Percentiles rank a stretch among this genome's conserved stretches.
phyloP scores from a whole-genome alignment of 2,797 vertebrate species.

The Sebastes matsubarae region DNA sequence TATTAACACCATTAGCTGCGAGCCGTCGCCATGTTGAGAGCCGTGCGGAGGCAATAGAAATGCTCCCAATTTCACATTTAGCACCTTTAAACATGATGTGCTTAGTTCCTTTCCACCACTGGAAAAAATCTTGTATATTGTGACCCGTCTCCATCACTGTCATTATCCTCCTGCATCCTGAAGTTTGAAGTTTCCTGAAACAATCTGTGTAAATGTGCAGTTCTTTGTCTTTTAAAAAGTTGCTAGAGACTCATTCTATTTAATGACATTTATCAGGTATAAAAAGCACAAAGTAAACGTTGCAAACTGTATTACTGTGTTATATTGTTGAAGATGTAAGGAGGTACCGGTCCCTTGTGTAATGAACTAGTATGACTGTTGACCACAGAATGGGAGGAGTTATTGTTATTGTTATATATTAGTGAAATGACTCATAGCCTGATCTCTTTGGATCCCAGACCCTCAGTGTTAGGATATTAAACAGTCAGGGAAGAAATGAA shows the following conservation, averaged over 20 bases:
- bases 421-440: not conserved
- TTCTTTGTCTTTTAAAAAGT: not conserved
- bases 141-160: not conserved
- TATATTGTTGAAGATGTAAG: not conserved
- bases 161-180: not conserved
- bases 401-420: not conserved
- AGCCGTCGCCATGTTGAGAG: no score
- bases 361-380: not conserved
- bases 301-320: not conserved
- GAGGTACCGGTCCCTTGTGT: not conserved
- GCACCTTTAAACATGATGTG: no score
- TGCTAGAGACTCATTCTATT: not conserved
- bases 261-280: not conserved
- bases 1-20: no score
- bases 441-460: not conserved
- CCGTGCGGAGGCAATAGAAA: no score
- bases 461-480: not conserved
- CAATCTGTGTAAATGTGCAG: not conserved
- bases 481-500: no score
- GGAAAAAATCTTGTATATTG: not conserved
- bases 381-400: not conserved
- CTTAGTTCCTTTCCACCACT: not conserved
- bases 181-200: not conserved
- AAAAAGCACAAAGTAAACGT: not conserved
- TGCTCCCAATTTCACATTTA: no score